phyloP scores from a whole-genome alignment of 2,113 vertebrate species.

The Taurulus bubalis region DNA sequence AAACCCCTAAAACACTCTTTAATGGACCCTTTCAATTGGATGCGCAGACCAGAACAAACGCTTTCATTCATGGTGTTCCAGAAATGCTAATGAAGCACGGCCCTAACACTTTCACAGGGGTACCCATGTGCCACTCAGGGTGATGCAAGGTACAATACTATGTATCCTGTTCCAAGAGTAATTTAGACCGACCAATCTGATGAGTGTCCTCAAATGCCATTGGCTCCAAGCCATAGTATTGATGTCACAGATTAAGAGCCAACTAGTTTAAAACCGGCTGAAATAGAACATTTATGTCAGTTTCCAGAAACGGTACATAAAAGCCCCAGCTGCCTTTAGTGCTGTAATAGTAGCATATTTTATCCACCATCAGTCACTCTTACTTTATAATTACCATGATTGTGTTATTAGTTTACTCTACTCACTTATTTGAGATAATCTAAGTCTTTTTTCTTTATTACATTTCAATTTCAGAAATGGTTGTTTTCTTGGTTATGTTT shows the following conservation, averaged over 20 bases:
- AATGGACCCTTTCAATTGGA: slow-evolving; percentile 75
- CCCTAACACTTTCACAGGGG: slow-evolving; percentile 73
- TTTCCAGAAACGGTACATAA: slow-evolving; percentile 16
- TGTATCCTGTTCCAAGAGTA: slow-evolving; percentile 32
- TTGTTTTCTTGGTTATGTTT: neutral
- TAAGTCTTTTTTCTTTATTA: slow-evolving; percentile 5
- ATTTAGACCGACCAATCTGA: slow-evolving; percentile 44
- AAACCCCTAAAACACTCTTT: slow-evolving; percentile 74
- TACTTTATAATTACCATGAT: neutral
- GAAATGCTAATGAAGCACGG: slow-evolving; percentile 80
- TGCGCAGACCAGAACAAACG: slow-evolving; percentile 76
- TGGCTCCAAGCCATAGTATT: slow-evolving; percentile 42
- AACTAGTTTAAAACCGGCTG: slow-evolving; percentile 6
- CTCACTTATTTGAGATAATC: neutral
- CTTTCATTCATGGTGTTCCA: slow-evolving; percentile 78
- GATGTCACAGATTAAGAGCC: slow-evolving; percentile 17
- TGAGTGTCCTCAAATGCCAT: slow-evolving; percentile 22
- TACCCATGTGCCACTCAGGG: slow-evolving; percentile 65
- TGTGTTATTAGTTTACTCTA: slow-evolving; percentile 1
- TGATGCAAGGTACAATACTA: slow-evolving; percentile 55
- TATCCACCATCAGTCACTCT: neutral
- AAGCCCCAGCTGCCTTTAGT: slow-evolving; percentile 10
- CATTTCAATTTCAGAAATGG: neutral
- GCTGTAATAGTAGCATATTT: neutral
- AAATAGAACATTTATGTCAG: slow-evolving; percentile 4